A percentile compares a stretch with the other conserved stretches of the same genome.
These are phyloP conservation scores for Rhagium mordax DNA, from an alignment of 2,888 invertebrate species.

Conservation along the genomic window DNA sequence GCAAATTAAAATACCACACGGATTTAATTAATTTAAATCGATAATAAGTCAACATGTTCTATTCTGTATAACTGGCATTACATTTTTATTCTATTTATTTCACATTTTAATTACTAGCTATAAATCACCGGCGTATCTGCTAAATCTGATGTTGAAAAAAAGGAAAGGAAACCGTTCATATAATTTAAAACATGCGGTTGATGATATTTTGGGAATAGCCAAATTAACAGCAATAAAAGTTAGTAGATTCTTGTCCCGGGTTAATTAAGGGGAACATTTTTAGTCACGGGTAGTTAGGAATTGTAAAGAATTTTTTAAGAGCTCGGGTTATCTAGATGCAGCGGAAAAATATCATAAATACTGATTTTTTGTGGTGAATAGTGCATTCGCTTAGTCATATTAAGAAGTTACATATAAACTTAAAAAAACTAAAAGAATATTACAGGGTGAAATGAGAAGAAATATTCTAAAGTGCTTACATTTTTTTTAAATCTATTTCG, in stretches of 20 bases:
- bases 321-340: not conserved
- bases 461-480: not conserved
- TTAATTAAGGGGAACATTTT: constrained; percentile 51
- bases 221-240: constrained; percentile 53
- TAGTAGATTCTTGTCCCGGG: constrained; percentile 47
- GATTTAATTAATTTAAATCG: not conserved
- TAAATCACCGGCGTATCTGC: constrained; percentile 47
- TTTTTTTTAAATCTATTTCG: no score
- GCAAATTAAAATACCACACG: not conserved
- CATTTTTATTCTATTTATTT: constrained; percentile 31
- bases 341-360: not conserved
- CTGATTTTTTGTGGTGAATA: not conserved
- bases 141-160: constrained; percentile 46
- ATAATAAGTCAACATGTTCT: not conserved
- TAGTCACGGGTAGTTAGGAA: constrained; percentile 45
- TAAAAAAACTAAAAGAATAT: not conserved
- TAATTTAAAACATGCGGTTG: constrained; percentile 48
- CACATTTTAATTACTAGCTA: constrained; percentile 37
- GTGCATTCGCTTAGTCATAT: not conserved
- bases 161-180: constrained; percentile 48
- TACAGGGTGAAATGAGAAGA: not conserved
- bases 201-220: constrained; percentile 52
- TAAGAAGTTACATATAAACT: not conserved
- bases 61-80: not conserved
- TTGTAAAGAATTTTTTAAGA: constrained; percentile 34